Evolutionary conservation across 1,140 invertebrate species (phyloP), one percentile per base, ranked within the genome.

Genomic region (Mercenaria mercenaria): DNA sequence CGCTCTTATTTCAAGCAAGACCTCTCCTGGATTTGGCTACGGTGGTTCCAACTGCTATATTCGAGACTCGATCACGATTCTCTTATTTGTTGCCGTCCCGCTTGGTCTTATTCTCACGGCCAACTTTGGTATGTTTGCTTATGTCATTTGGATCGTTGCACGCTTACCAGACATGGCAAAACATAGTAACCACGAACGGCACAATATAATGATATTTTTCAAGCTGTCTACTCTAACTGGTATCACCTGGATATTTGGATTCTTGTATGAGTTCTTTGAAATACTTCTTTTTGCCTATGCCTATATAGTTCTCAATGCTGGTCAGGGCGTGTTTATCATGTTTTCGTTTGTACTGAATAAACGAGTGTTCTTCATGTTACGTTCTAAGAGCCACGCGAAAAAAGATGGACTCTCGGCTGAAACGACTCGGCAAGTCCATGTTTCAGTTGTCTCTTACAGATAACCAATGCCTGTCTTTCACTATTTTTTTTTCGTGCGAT

Each of bases 301-400:
- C 11, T 79, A 43, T 32, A 79, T 64, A n/a, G 29, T 87, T 4
- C 50, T 76, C 23, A 87, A 43, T 64, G 84, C 72, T 8, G 52
- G 50, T 37, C 74, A 77, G 79, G 84, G 84, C 43, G 26, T 87
- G 23, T 87, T 87, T 50, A 87, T 87, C 11, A 87, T 87, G 84
- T 6, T 64, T n/a, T 87, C 84, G 0, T 87, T 87, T 67, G 59
- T 77, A 47, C n/a, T n/a, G n/a, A 87, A 87, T 39, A 64, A 67
- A 76, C 34, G 84, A 11, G 69, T 76, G 15, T 52, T 74, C 32
- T 41, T 41, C 10, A 47, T 59, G 59, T 20, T 88, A 37, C 26
- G 52, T 74, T 64, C 26, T 8, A 20, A 29, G 8, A 10, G n/a
- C 6, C 15, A 29, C 26, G 1, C 3, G 18, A 72, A 41, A 6